phyloP scores from a whole-genome alignment of 2,888 invertebrate genomes.

The Mesochorus sp. region DNA sequence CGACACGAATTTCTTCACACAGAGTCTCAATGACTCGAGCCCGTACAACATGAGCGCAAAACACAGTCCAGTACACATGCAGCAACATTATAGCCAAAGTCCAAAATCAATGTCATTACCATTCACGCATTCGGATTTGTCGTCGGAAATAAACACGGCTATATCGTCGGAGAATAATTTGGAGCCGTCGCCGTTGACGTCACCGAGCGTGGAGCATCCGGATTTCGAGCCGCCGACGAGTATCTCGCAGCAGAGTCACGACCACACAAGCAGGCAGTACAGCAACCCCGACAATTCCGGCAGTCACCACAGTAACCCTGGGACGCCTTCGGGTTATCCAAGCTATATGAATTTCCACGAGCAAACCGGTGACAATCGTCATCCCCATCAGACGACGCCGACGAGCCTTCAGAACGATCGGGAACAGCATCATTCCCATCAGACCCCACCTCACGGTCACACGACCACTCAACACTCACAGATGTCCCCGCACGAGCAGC shows the following conservation, averaged over 20 bases:
- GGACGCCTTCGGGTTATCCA: constrained; percentile 77
- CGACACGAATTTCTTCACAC: constrained; percentile 77
- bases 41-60: constrained; percentile 78
- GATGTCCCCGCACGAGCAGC: constrained; percentile 74
- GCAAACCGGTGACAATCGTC: constrained; percentile 71
- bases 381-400: constrained; percentile 77
- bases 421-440: constrained; percentile 79
- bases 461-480: constrained; percentile 77
- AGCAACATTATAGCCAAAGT: constrained; percentile 82
- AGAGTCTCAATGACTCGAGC: constrained; percentile 77
- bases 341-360: constrained; percentile 80
- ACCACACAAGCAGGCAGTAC: constrained; percentile 81
- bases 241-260: constrained; percentile 78
- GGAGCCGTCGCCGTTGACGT: constrained; percentile 86
- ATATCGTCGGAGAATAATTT: constrained; percentile 87
- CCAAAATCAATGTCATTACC: constrained; percentile 82
- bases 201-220: constrained; percentile 87
- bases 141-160: constrained; percentile 90
- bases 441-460: constrained; percentile 79
- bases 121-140: constrained; percentile 88
- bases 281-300: constrained; percentile 83
- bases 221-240: constrained; percentile 89
- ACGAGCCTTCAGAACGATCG: constrained; percentile 77
- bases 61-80: constrained; percentile 81
- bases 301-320: constrained; percentile 75